Evolutionary conservation across 2,888 invertebrate species (phyloP).

Genomic region (Cryptosula pallasiana): DNA sequence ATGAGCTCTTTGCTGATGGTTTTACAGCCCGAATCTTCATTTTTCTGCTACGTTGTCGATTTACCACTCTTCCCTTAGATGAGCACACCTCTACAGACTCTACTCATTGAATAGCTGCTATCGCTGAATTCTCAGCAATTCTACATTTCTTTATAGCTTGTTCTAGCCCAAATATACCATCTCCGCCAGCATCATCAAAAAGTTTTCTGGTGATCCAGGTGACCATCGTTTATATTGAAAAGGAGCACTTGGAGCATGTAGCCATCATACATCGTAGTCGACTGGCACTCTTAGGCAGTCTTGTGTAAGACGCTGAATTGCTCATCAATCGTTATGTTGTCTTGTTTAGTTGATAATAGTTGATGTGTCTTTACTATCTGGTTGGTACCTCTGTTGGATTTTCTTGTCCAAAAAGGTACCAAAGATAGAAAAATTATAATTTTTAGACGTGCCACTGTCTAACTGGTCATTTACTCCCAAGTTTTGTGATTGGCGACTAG

Average conservation of each 20-base stretch:
- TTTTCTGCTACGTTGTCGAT: too few species aligned
- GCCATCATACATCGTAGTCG: neutral
- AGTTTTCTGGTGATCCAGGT: neutral
- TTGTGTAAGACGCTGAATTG: neutral
- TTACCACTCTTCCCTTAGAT: too few species aligned
- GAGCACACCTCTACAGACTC: slow-evolving; percentile 10
- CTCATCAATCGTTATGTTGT: slow-evolving; percentile 4
- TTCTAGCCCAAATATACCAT: neutral
- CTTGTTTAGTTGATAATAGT: slow-evolving; percentile 2
- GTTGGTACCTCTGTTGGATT: neutral
- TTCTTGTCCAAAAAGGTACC: too few species aligned
- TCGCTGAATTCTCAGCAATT: neutral
- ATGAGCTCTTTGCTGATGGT: too few species aligned
- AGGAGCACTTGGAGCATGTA: neutral
- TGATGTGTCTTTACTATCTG: neutral
- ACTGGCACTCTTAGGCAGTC: neutral
- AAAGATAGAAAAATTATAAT: too few species aligned
- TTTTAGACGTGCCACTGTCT: too few species aligned
- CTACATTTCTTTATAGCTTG: slow-evolving; percentile 19
- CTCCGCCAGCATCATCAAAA: slow-evolving; percentile 18
- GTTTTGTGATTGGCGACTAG: too few species aligned
- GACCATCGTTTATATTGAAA: neutral
- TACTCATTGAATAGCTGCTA: neutral
- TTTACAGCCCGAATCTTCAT: too few species aligned
- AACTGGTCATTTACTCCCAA: too few species aligned